These are phyloP conservation scores for Sebastes paucispinis DNA, from an alignment of 2,797 vertebrate species.

Conservation along the genomic window DNA sequence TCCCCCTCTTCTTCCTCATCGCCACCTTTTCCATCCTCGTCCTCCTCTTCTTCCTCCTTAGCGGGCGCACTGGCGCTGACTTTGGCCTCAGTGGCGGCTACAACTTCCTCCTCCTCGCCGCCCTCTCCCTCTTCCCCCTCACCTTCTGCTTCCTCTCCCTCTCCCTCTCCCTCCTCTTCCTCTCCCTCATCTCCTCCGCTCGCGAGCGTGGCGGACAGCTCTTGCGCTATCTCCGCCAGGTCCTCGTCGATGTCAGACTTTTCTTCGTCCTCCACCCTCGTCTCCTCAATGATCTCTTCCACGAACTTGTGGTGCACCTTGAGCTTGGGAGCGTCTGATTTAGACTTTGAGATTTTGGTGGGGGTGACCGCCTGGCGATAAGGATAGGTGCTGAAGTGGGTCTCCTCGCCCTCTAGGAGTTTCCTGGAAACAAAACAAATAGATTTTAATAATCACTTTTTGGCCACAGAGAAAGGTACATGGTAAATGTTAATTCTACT, in stretches of 20 bases:
- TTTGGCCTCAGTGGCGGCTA: constrained; percentile 72
- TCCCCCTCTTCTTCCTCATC: constrained; percentile 49
- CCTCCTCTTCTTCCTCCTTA: constrained; percentile 69
- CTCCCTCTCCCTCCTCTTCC: constrained; percentile 70
- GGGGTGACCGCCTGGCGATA: constrained; percentile 88
- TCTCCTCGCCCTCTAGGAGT: constrained; percentile 97
- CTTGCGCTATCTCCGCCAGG: constrained; percentile 88
- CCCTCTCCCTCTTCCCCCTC: constrained; percentile 34
- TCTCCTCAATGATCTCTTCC: constrained; percentile 99
- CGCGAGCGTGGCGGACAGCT: constrained; percentile 81
- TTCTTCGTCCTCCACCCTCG: constrained; percentile 94
- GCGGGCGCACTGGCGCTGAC: constrained; percentile 72
- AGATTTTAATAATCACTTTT: not conserved
- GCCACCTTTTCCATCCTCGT: constrained; percentile 53
- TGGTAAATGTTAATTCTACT: not conserved
- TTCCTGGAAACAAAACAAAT: constrained; percentile 81
- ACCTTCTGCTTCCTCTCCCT: constrained; percentile 62
- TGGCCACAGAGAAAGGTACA: too few species aligned
- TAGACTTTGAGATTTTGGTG: constrained; percentile 88
- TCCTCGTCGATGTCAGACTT: constrained; percentile 91
- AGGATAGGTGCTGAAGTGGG: constrained; percentile 93
- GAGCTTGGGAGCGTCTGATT: constrained; percentile 88
- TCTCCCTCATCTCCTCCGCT: constrained; percentile 76
- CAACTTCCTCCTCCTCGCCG: constrained; percentile 76
- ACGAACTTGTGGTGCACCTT: constrained; percentile 99